Percentiles rank a stretch among this genome's conserved stretches.
Conservation (phyloP, 1,140 invertebrate genomes). For the Drosophila sproati region DNA sequence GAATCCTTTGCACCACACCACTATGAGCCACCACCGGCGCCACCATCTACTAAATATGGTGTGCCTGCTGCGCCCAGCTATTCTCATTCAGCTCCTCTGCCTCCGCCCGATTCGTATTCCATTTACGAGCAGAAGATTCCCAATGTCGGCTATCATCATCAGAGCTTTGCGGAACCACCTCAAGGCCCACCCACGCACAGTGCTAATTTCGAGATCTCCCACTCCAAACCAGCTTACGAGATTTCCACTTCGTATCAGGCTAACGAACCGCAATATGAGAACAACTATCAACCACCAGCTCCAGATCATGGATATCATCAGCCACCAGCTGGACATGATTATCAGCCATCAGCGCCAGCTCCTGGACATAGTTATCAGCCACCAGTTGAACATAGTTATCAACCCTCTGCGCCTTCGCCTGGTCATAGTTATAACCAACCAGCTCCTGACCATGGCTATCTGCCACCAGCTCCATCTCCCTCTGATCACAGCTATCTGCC, state of each 20-base stretch:
- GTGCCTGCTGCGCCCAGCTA: constrained; percentile 42
- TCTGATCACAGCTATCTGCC: constrained; percentile 11
- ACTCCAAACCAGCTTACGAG: constrained; percentile 74
- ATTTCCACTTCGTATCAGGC: constrained; percentile 64
- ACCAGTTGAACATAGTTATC: not conserved
- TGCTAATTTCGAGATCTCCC: constrained; percentile 66
- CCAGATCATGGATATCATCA: not conserved
- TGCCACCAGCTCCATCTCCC: not conserved
- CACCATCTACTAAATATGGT: constrained; percentile 26
- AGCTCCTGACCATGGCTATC: not conserved
- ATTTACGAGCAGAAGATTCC: constrained; percentile 77
- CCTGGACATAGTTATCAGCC: not conserved
- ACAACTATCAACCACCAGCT: constrained; percentile 42
- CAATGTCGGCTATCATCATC: constrained; percentile 64
- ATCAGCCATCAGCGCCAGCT: not conserved
- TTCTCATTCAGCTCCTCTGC: constrained; percentile 3
- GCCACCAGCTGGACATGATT: constrained; percentile 1
- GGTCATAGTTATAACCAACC: not conserved
- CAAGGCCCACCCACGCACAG: constrained; percentile 12
- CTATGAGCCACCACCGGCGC: constrained; percentile 47
- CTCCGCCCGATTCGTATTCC: constrained; percentile 52
- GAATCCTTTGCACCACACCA: constrained; percentile 51
- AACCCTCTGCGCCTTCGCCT: not conserved
- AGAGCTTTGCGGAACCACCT: constrained; percentile 73
- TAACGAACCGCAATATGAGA: constrained; percentile 38